Conservation (phyloP, 2,888 invertebrate species). For the Drosophila paramelanica region DNA sequence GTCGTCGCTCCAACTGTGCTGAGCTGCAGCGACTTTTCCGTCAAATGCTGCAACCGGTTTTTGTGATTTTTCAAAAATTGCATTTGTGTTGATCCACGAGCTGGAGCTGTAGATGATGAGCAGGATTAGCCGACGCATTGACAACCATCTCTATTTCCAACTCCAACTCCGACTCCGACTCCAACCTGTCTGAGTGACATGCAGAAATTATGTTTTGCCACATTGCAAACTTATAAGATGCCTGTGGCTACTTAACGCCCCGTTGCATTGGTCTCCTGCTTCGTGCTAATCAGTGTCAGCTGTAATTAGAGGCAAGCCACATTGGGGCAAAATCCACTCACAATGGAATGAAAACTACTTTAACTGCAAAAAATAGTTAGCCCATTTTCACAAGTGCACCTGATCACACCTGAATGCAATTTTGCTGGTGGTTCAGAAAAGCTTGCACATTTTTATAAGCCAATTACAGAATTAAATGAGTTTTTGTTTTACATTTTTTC, state of each 20-base stretch:
- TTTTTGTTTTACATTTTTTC: no score
- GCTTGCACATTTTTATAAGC: no score
- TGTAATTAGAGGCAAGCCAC: conserved; percentile 58
- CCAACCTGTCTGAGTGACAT: conserved; percentile 63
- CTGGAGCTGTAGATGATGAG: conserved; percentile 70
- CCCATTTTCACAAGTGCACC: not conserved
- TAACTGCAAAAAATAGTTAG: conserved; percentile 9
- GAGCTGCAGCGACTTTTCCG: conserved; percentile 53
- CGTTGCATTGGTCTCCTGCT: conserved; percentile 41
- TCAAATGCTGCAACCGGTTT: conserved; percentile 72
- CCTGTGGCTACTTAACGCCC: conserved; percentile 75
- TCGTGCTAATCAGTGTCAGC: conserved; percentile 76
- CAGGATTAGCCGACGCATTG: conserved; percentile 75
- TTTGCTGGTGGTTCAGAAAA: no score
- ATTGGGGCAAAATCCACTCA: conserved; percentile 9
- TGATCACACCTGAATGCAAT: no score
- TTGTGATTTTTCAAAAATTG: conserved; percentile 50
- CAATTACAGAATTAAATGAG: no score
- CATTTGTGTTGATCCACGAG: conserved; percentile 35
- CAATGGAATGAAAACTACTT: conserved; percentile 1
- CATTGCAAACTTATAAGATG: conserved; percentile 71
- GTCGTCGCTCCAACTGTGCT: conserved; percentile 6
- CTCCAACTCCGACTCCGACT: conserved; percentile 14
- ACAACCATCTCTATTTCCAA: conserved; percentile 53
- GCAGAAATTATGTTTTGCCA: conserved; percentile 76